A percentile compares a stretch with the other conserved stretches of the same genome.
Conservation (phyloP, 2,797 vertebrate species). For the Bucorvus abyssinicus region DNA sequence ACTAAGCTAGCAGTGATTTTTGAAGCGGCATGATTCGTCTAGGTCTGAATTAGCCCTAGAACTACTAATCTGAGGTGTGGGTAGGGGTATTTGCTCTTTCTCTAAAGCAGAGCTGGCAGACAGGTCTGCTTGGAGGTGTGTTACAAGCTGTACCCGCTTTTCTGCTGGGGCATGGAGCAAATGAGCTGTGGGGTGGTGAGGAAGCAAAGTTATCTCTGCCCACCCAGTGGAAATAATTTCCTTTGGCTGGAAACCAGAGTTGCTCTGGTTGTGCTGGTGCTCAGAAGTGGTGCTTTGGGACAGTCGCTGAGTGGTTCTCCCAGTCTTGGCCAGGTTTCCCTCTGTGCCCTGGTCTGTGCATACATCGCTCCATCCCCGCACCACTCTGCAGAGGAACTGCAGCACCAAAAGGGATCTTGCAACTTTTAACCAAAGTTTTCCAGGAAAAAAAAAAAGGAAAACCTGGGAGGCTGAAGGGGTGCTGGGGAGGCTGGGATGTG, state of each 20-base stretch:
- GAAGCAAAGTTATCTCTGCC: not conserved
- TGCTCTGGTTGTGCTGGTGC: not conserved
- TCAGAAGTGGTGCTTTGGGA: not conserved
- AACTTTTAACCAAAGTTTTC: not conserved
- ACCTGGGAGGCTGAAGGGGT: not conserved
- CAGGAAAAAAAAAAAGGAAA: not conserved
- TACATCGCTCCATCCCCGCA: not conserved
- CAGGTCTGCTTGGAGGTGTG: not conserved
- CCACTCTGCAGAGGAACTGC: not conserved
- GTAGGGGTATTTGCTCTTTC: not conserved
- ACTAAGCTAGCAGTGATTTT: accelerated
- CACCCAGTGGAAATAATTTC: not conserved
- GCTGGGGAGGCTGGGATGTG: not conserved
- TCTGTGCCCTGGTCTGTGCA: not conserved
- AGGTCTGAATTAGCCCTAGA: not conserved
- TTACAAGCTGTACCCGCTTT: not conserved
- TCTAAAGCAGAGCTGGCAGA: not conserved
- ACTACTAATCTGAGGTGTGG: not conserved
- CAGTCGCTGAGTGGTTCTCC: accelerated
- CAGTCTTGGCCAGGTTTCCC: not conserved
- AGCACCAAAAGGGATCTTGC: not conserved
- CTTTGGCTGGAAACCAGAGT: not conserved
- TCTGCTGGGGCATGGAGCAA: not conserved
- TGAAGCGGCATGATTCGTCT: not conserved
- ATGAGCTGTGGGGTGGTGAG: not conserved